Percentiles rank a stretch among this genome's conserved stretches.
Conservation (phyloP, 23 tunicate species). For the Ascidia mentula region DNA sequence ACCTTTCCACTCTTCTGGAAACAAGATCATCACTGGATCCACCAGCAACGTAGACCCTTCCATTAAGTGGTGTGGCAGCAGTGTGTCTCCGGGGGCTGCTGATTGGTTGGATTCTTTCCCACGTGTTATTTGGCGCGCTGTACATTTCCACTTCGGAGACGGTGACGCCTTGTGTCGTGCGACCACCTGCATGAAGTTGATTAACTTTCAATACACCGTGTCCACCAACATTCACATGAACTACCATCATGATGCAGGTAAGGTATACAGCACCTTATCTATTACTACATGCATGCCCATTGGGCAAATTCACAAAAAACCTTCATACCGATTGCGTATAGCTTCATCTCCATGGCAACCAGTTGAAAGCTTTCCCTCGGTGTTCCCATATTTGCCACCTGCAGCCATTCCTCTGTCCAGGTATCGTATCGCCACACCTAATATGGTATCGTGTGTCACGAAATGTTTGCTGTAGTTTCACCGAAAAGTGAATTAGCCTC, state of each 20-base stretch:
- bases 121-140: conserved; percentile 54
- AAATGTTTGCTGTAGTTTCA: neutral
- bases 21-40: conserved; percentile 69
- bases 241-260: too few relatives aligned
- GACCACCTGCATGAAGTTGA: conserved; percentile 49
- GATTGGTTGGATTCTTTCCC: conserved; percentile 43
- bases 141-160: conserved; percentile 47
- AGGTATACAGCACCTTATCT: too few relatives aligned
- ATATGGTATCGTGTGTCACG: neutral
- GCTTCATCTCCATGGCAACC: conserved; percentile 36
- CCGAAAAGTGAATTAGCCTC: neutral
- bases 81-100: conserved; percentile 73
- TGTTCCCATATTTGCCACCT: conserved; percentile 46
- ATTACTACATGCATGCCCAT: too few relatives aligned
- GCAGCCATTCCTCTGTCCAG: conserved; percentile 66
- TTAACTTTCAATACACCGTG: too few relatives aligned
- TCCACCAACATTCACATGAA: too few relatives aligned
- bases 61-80: conserved; percentile 41
- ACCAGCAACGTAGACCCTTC: conserved; percentile 63
- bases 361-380: conserved; percentile 77
- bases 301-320: too few relatives aligned
- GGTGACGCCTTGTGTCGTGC: conserved; percentile 26
- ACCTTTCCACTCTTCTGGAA: conserved; percentile 71
- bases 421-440: conserved; percentile 87
- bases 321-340: conserved; percentile 68